Evolutionary conservation across 2,113 vertebrate genomes (phyloP).

Genomic region (Tauraco erythrolophus): DNA sequence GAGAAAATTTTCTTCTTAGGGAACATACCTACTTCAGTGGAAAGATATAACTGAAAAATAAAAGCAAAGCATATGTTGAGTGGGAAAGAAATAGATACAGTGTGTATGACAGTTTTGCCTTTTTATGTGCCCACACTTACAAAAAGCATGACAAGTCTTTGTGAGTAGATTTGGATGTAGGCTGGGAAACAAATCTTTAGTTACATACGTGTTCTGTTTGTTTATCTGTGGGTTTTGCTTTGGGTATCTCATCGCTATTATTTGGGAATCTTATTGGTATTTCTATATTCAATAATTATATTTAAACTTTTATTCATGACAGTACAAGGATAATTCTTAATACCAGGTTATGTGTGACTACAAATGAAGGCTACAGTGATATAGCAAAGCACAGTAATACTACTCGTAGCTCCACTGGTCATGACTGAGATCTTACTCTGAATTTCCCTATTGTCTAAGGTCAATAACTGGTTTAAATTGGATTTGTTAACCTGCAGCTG

Average conservation of each 20-base stretch:
- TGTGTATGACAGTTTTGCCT: neutral
- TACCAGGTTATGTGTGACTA: neutral
- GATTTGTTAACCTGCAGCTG: neutral
- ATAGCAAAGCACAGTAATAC: neutral
- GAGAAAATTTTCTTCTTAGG: neutral
- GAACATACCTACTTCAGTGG: neutral
- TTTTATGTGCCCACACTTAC: neutral
- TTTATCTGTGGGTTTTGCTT: neutral
- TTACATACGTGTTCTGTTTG: neutral
- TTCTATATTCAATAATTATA: neutral
- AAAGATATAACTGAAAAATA: neutral
- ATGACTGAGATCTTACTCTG: neutral
- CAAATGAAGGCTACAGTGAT: neutral
- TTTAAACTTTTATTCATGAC: neutral
- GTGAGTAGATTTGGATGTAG: neutral
- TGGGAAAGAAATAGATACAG: neutral
- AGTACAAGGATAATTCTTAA: neutral
- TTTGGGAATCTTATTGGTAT: neutral
- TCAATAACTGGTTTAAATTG: neutral
- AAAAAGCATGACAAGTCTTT: neutral
- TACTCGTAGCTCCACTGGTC: neutral
- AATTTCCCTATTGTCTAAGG: neutral
- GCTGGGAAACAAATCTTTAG: neutral
- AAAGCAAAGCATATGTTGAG: neutral
- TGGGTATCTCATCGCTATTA: neutral